Evolutionary conservation across 2,113 vertebrate species (phyloP).

Genomic region (Macquaria ambigua): DNA sequence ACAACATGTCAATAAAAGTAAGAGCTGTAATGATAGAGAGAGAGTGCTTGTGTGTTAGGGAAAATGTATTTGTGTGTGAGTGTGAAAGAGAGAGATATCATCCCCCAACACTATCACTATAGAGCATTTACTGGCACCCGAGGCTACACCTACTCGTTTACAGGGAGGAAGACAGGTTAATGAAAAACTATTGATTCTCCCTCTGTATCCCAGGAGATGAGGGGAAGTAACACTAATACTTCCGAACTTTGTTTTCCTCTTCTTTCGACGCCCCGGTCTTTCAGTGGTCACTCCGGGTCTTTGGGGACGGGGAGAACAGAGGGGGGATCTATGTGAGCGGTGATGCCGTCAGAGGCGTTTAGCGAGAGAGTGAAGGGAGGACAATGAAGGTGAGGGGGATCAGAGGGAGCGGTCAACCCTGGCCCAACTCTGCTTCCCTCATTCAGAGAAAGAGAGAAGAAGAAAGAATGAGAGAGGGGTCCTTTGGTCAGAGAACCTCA

Average conservation of each 20-base stretch:
- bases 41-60: not conserved
- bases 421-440: not conserved
- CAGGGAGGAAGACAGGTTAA: slow-evolving; percentile 72
- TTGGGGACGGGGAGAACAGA: not conserved
- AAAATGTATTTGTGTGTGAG: slow-evolving; percentile 1
- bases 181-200: slow-evolving; percentile 80
- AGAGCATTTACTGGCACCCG: slow-evolving; percentile 41
- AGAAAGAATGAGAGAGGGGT: not conserved
- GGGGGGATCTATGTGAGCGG: slow-evolving; percentile 26
- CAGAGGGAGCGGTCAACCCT: slow-evolving; percentile 50
- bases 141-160: slow-evolving; percentile 47
- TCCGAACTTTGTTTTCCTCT: slow-evolving; percentile 67
- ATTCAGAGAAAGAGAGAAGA: slow-evolving; percentile 8
- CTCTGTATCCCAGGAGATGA: slow-evolving; percentile 59
- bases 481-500: not conserved
- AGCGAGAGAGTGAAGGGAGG: slow-evolving; percentile 50
- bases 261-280: slow-evolving; percentile 19
- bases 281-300: slow-evolving; percentile 16
- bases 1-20: slow-evolving; percentile 4
- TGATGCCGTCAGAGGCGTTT: slow-evolving; percentile 47
- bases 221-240: slow-evolving; percentile 65
- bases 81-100: slow-evolving; percentile 20
- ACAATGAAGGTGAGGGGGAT: slow-evolving; percentile 44
- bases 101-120: slow-evolving; percentile 1
- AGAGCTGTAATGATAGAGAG: not conserved